Evolutionary conservation across 2,888 invertebrate genomes (phyloP).

Genomic region (Tipula lateralis): DNA sequence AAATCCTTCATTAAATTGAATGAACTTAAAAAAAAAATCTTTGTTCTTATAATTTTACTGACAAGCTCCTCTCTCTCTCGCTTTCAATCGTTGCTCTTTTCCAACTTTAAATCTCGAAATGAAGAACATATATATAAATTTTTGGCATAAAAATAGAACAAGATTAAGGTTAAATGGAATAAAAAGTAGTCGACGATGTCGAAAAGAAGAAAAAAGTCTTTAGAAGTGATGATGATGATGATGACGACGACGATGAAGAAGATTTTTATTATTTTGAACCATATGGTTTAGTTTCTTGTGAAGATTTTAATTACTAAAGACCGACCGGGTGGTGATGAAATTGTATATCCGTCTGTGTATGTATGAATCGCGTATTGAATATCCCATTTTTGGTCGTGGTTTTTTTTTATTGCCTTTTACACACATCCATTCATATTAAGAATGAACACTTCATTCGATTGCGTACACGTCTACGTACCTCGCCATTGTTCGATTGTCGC

Average conservation of each 20-base stretch:
- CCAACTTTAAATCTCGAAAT: neutral
- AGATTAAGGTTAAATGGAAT: slow-evolving; percentile 19
- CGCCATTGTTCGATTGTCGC: neutral
- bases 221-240: neutral
- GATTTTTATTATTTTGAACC: neutral
- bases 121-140: neutral
- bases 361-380: too few relatives aligned
- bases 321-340: neutral
- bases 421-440: neutral
- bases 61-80: neutral
- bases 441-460: neutral
- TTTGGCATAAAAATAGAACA: slow-evolving; percentile 11
- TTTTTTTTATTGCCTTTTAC: neutral
- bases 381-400: neutral
- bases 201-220: neutral
- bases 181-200: neutral
- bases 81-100: neutral
- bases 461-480: neutral
- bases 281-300: neutral
- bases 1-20: slow-evolving; percentile 3
- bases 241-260: neutral
- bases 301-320: neutral
- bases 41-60: neutral
- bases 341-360: too few relatives aligned
- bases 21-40: neutral